Conservation (phyloP, 2,888 invertebrate genomes). For the Autographa gamma region DNA sequence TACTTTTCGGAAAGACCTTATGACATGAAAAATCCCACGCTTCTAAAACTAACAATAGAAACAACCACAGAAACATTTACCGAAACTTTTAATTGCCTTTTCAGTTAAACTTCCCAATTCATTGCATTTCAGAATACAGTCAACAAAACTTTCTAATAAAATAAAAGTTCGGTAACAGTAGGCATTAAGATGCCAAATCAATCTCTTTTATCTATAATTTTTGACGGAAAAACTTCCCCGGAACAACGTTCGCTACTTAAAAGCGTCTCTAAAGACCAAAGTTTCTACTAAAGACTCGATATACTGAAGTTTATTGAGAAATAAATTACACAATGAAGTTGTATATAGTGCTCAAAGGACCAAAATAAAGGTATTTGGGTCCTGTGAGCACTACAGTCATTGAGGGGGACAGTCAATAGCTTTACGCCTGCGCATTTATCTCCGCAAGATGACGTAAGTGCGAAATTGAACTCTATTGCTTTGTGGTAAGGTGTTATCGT, state of each 20-base stretch:
- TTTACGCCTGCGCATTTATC: constrained; percentile 75
- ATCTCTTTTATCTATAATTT: constrained; percentile 9
- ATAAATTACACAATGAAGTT: constrained; percentile 7
- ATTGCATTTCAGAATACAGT: constrained; percentile 7
- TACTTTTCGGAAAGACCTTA: neutral
- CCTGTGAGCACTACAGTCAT: constrained; percentile 74
- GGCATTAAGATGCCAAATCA: constrained; percentile 15
- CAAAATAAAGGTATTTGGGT: constrained; percentile 53
- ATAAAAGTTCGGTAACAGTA: constrained; percentile 17
- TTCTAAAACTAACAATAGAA: neutral
- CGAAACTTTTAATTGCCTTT: constrained; percentile 15
- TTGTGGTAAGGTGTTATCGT: constrained; percentile 27
- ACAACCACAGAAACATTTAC: neutral
- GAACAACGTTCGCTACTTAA: neutral
- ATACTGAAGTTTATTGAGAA: neutral
- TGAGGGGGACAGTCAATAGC: constrained; percentile 77
- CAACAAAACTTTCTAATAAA: constrained; percentile 3
- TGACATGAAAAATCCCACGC: neutral
- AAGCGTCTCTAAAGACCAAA: constrained; percentile 16
- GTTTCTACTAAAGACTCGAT: constrained; percentile 4
- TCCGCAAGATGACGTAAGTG: constrained; percentile 34
- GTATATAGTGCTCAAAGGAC: constrained; percentile 5
- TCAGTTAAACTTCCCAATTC: neutral
- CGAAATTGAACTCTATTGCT: constrained; percentile 45
- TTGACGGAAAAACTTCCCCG: neutral